Base-by-base conservation (phyloP, 2,888 invertebrate genomes). In the Drosophila robusta region DNA sequence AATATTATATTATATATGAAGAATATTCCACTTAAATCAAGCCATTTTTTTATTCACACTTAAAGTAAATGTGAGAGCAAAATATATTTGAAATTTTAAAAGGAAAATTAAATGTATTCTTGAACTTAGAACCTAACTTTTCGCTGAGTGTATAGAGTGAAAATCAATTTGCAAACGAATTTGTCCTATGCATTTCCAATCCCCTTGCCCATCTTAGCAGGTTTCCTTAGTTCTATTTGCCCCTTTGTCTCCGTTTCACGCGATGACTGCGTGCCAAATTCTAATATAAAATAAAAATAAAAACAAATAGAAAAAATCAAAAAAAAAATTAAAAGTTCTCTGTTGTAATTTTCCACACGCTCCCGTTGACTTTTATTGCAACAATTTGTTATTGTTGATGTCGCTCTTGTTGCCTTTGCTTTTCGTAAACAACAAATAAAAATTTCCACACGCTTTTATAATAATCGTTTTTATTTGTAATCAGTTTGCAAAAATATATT, bases 361-460 rank as follows among this genome's bases (percentile, higher is more conserved):
- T 44, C 38, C 47, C 46, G 34, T 57, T 38, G 38, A 49, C 16
- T 69, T 68, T 73, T 72, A 74, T 74, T 54, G 58, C 16, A 57
- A 60, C 58, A 29, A 60, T 34, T 44, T 46, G 16, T 42, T 55
- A 26, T 50, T 52, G 11, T 32, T 12, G 11, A 12, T 47, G n/a
- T 49, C 44, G 36, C 32, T 39, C 24, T 50, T 54, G 32, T 38
- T 52, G 26, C 36, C 2, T 61, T 64, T 47, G 58, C 44, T 51
- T 56, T 61, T 61, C 45, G 65, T 64, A 61, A 74, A 58, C 64
- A 69, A 57, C 38, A 44, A 67, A 57, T 83, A 56, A 71, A 72
- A 65, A 68, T 77, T 78, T 72, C 81, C 73, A 78, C 73, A 80
- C 60, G 64, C 64, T 64, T 74, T 82, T 74, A 62, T 32, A 64